Percentiles rank a stretch among this genome's conserved stretches.
These are phyloP conservation scores for Agelaius tricolor DNA, from an alignment of 2,113 vertebrate genomes.

Conservation along the genomic window DNA sequence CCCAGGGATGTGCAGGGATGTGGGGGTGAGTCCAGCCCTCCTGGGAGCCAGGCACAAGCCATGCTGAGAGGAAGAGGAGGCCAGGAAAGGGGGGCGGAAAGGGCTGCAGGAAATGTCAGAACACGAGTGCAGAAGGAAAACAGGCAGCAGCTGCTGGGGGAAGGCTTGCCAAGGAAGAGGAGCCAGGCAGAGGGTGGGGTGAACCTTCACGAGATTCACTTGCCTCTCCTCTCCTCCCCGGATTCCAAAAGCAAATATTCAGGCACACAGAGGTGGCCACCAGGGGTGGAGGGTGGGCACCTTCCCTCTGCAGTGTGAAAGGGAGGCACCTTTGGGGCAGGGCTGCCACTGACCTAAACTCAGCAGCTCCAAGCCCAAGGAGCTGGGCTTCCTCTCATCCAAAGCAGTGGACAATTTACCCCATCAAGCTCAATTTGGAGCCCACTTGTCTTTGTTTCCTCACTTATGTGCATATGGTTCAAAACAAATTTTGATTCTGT, in stretches of 20 bases:
- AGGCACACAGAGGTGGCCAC: not conserved
- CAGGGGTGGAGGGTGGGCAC: not conserved
- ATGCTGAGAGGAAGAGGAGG: not conserved
- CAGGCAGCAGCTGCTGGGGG: slow-evolving; percentile 44
- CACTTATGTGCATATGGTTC: not conserved
- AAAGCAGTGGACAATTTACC: not conserved
- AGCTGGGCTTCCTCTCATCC: not conserved
- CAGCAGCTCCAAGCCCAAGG: not conserved
- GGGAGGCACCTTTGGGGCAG: not conserved
- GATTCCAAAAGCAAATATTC: not conserved
- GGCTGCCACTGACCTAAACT: not conserved
- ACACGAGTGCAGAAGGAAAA: not conserved
- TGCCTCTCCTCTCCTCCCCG: not conserved
- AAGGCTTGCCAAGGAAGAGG: not conserved
- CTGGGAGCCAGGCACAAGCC: not conserved
- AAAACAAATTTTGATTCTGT: not conserved
- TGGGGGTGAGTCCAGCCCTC: not conserved
- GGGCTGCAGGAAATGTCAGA: slow-evolving; percentile 19
- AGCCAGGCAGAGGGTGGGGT: slow-evolving; percentile 31
- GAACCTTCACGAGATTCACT: not conserved
- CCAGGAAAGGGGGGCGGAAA: not conserved
- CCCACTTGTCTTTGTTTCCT: not conserved
- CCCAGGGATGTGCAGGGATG: not conserved
- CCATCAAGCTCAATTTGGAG: not conserved
- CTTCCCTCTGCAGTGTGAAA: not conserved